Conservation (phyloP, 2,888 invertebrate genomes). For the Lepidochrysops patricia region DNA sequence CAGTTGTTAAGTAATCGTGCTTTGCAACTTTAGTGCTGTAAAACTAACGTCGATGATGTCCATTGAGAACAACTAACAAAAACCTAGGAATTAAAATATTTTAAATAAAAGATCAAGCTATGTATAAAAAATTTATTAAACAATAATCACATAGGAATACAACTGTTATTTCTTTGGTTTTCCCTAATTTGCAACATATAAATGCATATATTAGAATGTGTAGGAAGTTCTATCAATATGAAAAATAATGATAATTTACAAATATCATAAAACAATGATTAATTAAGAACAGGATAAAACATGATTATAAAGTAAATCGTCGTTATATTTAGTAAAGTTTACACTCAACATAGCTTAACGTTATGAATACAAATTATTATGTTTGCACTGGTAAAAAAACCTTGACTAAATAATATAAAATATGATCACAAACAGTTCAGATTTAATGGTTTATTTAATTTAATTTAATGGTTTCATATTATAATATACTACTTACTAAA, state of each 20-base stretch:
- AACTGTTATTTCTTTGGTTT: constrained; percentile 10
- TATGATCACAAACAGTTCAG: too few species aligned
- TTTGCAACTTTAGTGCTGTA: too few species aligned
- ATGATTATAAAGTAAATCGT: background rate
- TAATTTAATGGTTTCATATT: too few species aligned
- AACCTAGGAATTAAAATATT: background rate
- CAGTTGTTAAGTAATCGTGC: background rate
- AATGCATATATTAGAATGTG: background rate
- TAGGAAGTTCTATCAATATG: background rate
- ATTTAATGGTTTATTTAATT: too few species aligned
- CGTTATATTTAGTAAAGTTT: too few species aligned
- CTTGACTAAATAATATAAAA: too few species aligned
- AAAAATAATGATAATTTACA: background rate
- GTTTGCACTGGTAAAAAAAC: background rate
- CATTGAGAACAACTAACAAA: too few species aligned
- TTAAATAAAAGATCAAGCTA: background rate
- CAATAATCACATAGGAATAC: background rate
- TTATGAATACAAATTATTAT: background rate
- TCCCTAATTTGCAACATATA: background rate
- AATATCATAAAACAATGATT: background rate
- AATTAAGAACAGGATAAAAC: too few species aligned
- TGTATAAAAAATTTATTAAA: background rate
- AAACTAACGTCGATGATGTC: too few species aligned
- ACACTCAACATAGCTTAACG: background rate
- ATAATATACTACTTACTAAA: too few species aligned